phyloP scores from a whole-genome alignment of 2,888 invertebrate genomes.

The Clitarchus hookeri region DNA sequence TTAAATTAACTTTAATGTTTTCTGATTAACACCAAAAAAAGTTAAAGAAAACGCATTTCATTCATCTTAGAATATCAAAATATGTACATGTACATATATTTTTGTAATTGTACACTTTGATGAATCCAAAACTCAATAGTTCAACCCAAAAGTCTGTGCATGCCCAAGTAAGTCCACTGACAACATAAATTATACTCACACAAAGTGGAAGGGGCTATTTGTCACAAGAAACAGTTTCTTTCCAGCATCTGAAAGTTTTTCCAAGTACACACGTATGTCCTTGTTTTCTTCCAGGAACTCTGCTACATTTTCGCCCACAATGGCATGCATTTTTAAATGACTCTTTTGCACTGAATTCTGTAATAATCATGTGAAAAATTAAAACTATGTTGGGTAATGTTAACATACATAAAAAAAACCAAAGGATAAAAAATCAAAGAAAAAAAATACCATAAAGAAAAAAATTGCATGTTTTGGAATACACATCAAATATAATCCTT shows the following conservation, averaged over 20 bases:
- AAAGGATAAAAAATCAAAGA: too few relatives aligned
- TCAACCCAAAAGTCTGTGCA: neutral
- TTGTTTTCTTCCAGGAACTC: slow-evolving; percentile 80
- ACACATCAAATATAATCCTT: too few relatives aligned
- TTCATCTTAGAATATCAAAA: too few relatives aligned
- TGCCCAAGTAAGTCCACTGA: neutral
- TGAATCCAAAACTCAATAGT: neutral
- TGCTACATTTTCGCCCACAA: slow-evolving; percentile 79
- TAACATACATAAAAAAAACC: neutral
- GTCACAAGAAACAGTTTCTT: slow-evolving; percentile 95
- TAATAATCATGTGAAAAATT: slow-evolving; percentile 48
- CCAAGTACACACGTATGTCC: slow-evolving; percentile 73
- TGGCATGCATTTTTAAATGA: slow-evolving; percentile 87
- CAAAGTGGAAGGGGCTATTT: slow-evolving; percentile 95
- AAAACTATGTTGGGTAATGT: neutral
- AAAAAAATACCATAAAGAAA: too few relatives aligned
- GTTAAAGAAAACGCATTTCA: too few relatives aligned
- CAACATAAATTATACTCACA: slow-evolving; percentile 64
- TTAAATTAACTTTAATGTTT: too few relatives aligned
- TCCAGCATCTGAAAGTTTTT: slow-evolving; percentile 70
- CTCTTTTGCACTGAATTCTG: slow-evolving; percentile 87
- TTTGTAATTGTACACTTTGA: too few relatives aligned
- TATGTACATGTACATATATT: too few relatives aligned
- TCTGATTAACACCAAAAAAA: too few relatives aligned
- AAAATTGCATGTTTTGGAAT: too few relatives aligned